Evolutionary conservation across 2,888 invertebrate species (phyloP).

Genomic region (Quadroppia sp.): DNA sequence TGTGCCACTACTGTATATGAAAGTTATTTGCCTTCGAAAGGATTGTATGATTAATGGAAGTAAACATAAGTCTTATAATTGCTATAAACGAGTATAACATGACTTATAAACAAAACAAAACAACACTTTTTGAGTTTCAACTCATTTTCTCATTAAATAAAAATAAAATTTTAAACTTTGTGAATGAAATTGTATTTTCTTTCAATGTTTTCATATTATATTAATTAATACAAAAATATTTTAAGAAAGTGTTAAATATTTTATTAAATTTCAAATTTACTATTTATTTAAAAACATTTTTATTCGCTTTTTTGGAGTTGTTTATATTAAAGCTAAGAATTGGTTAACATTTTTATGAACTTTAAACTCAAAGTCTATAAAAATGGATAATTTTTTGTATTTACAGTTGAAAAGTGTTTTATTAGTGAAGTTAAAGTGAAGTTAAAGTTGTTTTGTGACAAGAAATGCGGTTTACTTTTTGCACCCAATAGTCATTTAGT

Average conservation of each 20-base stretch:
- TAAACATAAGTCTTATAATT: constrained; percentile 6
- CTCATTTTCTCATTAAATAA: background rate
- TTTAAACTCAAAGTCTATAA: no score
- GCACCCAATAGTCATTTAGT: constrained; percentile 21
- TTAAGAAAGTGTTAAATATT: no score
- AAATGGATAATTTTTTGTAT: background rate
- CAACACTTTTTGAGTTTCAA: background rate
- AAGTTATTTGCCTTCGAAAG: background rate
- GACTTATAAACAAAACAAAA: constrained; percentile 11
- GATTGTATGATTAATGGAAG: constrained; percentile 21
- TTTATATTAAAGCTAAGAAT: no score
- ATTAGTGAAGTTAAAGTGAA: background rate
- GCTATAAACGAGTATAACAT: constrained; percentile 8
- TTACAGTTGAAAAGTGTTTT: background rate
- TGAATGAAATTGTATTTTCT: no score
- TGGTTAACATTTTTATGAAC: no score
- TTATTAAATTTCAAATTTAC: no score
- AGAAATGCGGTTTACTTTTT: constrained; percentile 12
- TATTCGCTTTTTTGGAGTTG: no score
- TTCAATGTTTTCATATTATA: no score
- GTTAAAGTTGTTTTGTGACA: background rate
- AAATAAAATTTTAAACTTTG: no score
- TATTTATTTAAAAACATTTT: no score
- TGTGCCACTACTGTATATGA: no score
- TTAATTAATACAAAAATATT: no score